These are phyloP conservation scores for Drosophila sordidapex DNA, from an alignment of 2,888 invertebrate genomes.

Conservation along the genomic window DNA sequence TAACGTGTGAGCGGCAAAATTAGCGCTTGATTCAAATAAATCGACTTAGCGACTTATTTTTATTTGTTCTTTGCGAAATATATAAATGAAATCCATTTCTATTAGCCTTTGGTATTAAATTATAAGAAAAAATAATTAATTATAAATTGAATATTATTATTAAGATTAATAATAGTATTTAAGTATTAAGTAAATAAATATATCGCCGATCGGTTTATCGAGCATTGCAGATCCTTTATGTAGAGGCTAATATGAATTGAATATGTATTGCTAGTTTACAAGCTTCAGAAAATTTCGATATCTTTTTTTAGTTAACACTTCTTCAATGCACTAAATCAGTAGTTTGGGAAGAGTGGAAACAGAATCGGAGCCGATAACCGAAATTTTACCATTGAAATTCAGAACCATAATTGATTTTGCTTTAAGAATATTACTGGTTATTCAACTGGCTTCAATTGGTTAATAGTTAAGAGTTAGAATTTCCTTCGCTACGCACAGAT, in stretches of 20 bases:
- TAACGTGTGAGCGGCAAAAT: too few relatives aligned
- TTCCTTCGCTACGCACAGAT: not conserved
- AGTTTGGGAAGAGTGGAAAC: not conserved
- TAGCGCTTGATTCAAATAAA: too few relatives aligned
- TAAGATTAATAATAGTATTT: not conserved
- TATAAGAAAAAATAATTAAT: not conserved
- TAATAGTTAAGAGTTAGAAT: not conserved
- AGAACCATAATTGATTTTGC: not conserved
- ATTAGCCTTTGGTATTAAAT: not conserved
- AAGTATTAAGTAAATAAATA: not conserved
- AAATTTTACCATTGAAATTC: not conserved
- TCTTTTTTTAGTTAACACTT: not conserved
- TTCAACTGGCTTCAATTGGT: not conserved
- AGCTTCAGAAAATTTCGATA: not conserved
- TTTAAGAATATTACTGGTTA: not conserved
- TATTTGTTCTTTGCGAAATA: not conserved
- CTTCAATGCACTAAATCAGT: not conserved
- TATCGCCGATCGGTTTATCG: not conserved
- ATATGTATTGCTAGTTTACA: not conserved
- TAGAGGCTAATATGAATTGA: not conserved
- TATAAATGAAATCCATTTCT: not conserved
- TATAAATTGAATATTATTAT: too few relatives aligned
- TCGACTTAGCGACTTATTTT: not conserved
- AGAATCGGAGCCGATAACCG: not conserved
- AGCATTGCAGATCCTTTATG: not conserved